Evolutionary conservation across 2,888 invertebrate genomes (phyloP).

Genomic region (Himalopsyche kuldschensis): DNA sequence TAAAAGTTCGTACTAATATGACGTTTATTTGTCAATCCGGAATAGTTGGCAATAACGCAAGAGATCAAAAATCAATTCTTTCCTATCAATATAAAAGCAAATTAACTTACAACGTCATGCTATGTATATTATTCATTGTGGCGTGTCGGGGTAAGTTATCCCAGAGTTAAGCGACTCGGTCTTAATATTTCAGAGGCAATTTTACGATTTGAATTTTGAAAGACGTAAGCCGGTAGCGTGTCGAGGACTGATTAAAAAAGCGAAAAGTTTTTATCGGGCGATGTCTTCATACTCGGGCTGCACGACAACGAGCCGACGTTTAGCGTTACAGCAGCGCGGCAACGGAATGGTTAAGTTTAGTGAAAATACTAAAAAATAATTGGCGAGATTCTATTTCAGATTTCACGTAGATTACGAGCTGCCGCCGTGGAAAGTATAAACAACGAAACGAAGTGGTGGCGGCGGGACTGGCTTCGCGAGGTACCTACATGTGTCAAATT

Average conservation of each 20-base stretch:
- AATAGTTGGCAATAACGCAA: too few relatives aligned
- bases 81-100: not conserved
- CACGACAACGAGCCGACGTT: not conserved
- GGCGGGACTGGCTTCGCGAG: not conserved
- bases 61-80: not conserved
- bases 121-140: not conserved
- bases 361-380: slow-evolving; percentile 23
- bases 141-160: not conserved
- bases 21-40: too few relatives aligned
- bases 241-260: slow-evolving; percentile 16
- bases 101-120: not conserved
- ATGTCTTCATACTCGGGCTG: slow-evolving; percentile 15
- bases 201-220: not conserved
- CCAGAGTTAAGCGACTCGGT: not conserved
- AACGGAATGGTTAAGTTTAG: slow-evolving; percentile 14
- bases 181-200: not conserved
- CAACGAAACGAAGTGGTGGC: not conserved
- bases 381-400: slow-evolving; percentile 20
- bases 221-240: slow-evolving; percentile 10
- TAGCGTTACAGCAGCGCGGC: not conserved
- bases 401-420: not conserved
- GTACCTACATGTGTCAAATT: not conserved
- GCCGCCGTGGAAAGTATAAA: not conserved
- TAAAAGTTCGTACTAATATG: too few relatives aligned
- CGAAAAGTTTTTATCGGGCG: slow-evolving; percentile 6